These are phyloP conservation scores for Spinus olivaceus DNA, from an alignment of 2,797 vertebrate genomes.

Conservation along the genomic window DNA sequence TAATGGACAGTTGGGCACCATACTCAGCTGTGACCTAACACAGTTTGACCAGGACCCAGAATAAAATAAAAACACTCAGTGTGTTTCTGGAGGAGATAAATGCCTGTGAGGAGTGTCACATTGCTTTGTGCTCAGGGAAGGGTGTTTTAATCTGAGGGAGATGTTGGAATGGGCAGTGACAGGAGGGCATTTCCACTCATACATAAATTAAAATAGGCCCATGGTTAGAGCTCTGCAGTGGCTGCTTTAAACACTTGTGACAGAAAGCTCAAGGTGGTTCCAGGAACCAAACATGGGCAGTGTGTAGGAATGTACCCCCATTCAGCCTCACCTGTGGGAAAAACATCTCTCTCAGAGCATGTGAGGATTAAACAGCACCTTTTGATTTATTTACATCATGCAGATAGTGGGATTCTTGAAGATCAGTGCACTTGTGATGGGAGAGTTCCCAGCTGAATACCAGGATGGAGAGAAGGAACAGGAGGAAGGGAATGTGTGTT, in stretches of 20 bases:
- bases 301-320: neutral
- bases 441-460: neutral
- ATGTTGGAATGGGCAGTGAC: neutral
- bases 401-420: neutral
- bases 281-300: neutral
- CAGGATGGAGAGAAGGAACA: neutral
- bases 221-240: neutral
- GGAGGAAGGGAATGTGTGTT: neutral
- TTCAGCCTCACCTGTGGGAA: neutral
- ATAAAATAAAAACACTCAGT: neutral
- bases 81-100: neutral
- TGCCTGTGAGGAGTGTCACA: accelerated
- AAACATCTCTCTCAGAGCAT: neutral
- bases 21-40: neutral
- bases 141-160: neutral
- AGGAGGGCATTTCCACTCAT: neutral
- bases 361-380: neutral
- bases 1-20: neutral
- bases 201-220: neutral
- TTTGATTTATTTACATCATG: neutral
- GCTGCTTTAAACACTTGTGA: neutral
- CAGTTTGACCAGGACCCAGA: neutral
- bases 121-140: neutral
- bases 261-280: neutral
- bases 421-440: neutral